Base-by-base conservation (phyloP, 2,113 vertebrate genomes). In the Myrmecophaga tridactyla region DNA sequence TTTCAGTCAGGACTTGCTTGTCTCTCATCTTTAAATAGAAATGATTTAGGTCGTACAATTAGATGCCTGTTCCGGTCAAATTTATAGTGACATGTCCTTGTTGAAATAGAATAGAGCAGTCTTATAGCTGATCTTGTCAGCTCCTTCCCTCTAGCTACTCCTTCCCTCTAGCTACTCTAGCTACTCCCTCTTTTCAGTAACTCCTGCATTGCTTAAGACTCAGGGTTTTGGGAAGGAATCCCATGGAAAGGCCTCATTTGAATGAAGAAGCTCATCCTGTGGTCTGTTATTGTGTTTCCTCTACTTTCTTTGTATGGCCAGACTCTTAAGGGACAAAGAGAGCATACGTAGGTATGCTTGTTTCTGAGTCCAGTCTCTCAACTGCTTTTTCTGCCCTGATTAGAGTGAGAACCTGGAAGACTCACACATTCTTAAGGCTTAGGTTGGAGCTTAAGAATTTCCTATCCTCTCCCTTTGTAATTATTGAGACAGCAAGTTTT, bases 1-100 rank as follows among this genome's bases (percentile, higher is more conserved):
- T 89, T 95, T 81, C 58, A 86, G 56, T 88, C 48, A 85, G 90
- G 76, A 90, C 2, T 77, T 83, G 8, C 80, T 94, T 65, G 3
- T 78, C 29, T 85, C 9, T 87, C 67, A 0, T 83, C 76, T 86
- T 62, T 70, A 46, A 65, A 34, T 48, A 21, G 36, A 77, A n/a
- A 21, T 34, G 10, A 78, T 13, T 53, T 75, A 88, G 29, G 69
- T 27, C 46, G 14, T 36, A 81, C 83, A 90, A 41, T 92, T 86
- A 17, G 56, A 63, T 46, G n/a, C 17, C 6, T 7, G 83, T 39
- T 83, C 39, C 48, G 56, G 73, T 82, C 31, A 78, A 20, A 82
- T 88, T 48, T 75, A 25, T 51, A 82, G 20, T 86, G 58, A 75
- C 12, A 20, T 13, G 39, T 73, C 36, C 63, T 93, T 85, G 14